Conservation (phyloP, 2,888 invertebrate species). For the Steinernema carpocapsae region DNA sequence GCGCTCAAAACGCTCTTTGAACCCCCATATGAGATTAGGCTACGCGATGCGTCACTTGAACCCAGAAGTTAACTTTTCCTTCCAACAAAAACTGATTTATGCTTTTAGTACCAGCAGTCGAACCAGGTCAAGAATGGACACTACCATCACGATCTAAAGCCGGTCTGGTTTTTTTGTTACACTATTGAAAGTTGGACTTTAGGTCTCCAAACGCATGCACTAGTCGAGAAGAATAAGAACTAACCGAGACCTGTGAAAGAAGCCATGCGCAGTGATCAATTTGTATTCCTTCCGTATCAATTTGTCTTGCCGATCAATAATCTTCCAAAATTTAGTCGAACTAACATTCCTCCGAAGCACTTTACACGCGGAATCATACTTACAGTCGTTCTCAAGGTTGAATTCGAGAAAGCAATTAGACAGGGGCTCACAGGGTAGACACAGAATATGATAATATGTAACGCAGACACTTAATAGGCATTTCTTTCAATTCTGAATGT, state of each 20-base stretch:
- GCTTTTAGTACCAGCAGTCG: neutral
- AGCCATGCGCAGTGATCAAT: no score
- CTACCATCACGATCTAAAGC: neutral
- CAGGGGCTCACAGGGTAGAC: no score
- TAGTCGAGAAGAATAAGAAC: neutral
- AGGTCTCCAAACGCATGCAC: no score
- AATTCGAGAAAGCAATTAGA: no score
- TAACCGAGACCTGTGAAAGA: no score
- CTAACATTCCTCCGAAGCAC: neutral
- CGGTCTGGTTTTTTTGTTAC: no score
- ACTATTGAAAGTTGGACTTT: no score
- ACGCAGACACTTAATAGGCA: no score
- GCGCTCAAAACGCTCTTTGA: neutral
- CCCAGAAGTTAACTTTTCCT: neutral
- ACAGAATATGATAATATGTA: no score
- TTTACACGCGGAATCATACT: neutral
- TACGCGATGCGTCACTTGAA: constrained; percentile 19
- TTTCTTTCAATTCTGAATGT: no score
- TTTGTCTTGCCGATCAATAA: constrained; percentile 1
- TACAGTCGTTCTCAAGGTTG: no score
- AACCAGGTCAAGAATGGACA: neutral
- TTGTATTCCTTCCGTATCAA: neutral
- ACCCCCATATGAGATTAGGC: constrained; percentile 23
- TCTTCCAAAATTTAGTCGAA: neutral
- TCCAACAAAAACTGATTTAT: neutral